Conservation (phyloP, 1,140 invertebrate genomes). For the Drosophila triauraria region DNA sequence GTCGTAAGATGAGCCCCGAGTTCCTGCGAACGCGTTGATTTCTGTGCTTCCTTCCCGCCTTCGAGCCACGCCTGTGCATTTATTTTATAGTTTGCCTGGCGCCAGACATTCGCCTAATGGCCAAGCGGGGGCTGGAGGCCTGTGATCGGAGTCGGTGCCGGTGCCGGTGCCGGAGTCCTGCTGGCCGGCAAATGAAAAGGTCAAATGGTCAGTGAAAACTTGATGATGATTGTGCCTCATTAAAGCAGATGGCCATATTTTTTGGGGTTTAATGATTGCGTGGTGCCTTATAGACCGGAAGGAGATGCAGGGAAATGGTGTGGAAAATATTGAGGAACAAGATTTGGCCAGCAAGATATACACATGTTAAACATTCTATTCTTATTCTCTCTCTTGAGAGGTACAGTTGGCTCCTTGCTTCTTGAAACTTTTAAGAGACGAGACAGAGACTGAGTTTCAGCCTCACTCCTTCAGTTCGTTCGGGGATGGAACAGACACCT, state of each 20-base stretch:
- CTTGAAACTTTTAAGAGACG: not conserved
- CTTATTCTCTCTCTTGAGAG: not conserved
- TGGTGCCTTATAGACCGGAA: conserved; percentile 28
- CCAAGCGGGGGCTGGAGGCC: conserved; percentile 17
- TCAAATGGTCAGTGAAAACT: conserved; percentile 69
- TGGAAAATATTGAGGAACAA: conserved; percentile 37
- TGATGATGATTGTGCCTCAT: conserved; percentile 51
- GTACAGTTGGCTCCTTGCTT: not conserved
- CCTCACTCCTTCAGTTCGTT: conserved; percentile 16
- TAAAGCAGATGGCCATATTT: conserved; percentile 53
- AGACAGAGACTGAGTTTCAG: not conserved
- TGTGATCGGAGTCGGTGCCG: conserved; percentile 39
- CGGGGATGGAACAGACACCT: conserved; percentile 40
- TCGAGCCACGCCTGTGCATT: conserved; percentile 62
- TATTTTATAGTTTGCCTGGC: conserved; percentile 76
- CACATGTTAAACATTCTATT: not conserved
- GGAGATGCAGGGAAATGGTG: conserved; percentile 17
- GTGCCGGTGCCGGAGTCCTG: conserved; percentile 36
- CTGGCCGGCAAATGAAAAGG: conserved; percentile 46
- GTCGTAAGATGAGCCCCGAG: not conserved
- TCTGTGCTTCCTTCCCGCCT: conserved; percentile 31
- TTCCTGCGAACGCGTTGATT: conserved; percentile 3
- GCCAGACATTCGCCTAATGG: conserved; percentile 74
- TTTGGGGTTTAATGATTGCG: conserved; percentile 40
- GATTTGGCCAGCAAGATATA: conserved; percentile 25